Evolutionary conservation across 2,888 invertebrate species (phyloP), one percentile per base, ranked within the genome.

Genomic region (Tinea trinotella): DNA sequence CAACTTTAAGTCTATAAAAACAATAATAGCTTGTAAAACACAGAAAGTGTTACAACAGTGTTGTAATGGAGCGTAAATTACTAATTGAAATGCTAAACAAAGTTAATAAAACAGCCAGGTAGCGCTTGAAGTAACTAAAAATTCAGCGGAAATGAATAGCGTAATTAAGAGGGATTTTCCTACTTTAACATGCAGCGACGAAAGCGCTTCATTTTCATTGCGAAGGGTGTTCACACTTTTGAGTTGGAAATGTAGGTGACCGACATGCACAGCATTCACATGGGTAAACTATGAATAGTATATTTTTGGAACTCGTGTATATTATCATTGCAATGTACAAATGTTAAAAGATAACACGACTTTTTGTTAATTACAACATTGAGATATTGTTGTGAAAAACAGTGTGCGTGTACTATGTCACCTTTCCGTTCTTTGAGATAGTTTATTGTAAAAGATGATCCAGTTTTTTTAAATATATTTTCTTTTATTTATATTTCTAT

Each of bases 161-260:
- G 50, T 50, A 50, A 50, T 50, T 50, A 50, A 50, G 48, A 15
- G 19, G 19, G 50, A 24, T 12, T 24, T 50, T 24, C 48, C 12
- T n/a, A 24, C 24, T 48, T 49, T 24, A 48, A 24, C 22, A 50
- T 50, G 13, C 9, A 50, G 50, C 50, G 24, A 22, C 24, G 12
- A 50, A 50, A 50, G 50, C 50, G 50, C 50, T 50, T 50, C 50
- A 12, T 48, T 40, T 50, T 50, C 50, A 50, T 24, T 19, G 24
- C 24, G 24, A 24, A 19, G 50, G 50, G 15, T 22, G 10, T 24
- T 50, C 24, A 50, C 50, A 22, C 50, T 18, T 49, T 49, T 24
- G 50, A 50, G 50, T n/a, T 48, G 48, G n/a, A 40, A 48, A 50
- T 50, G 50, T 50, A 24, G 50, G 50, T 50, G 50, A 50, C 50